phyloP scores from a whole-genome alignment of 2,888 invertebrate species.

The Isoperla grammatica region DNA sequence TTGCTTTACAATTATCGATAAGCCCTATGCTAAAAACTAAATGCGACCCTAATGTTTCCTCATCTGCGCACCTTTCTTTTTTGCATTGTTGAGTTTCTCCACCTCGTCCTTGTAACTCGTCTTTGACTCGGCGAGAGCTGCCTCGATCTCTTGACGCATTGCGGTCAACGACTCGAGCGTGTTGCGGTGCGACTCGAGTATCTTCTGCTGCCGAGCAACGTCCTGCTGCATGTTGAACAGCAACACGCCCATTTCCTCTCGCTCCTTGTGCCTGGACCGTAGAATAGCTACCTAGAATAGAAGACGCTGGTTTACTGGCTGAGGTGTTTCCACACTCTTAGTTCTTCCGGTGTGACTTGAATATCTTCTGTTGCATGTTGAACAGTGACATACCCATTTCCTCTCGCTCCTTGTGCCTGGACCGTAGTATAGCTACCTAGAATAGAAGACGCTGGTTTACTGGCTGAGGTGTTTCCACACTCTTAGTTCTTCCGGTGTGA shows the following conservation, averaged over 20 bases:
- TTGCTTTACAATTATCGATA: too few species aligned
- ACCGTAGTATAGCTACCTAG: too few species aligned
- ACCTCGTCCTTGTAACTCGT: conserved; percentile 47
- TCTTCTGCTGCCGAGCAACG: conserved; percentile 49
- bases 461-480: too few species aligned
- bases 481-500: conserved; percentile 53
- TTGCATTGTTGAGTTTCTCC: conserved; percentile 46
- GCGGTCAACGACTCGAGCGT: conserved; percentile 48
- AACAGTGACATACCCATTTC: conserved; percentile 54
- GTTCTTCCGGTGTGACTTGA: conserved; percentile 54
- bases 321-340: too few species aligned
- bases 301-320: too few species aligned
- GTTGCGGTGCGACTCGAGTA: conserved; percentile 52
- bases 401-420: conserved; percentile 51
- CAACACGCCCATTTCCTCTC: conserved; percentile 53
- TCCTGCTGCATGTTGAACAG: conserved; percentile 59
- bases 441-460: too few species aligned
- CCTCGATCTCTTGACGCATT: conserved; percentile 50
- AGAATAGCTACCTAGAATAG: too few species aligned
- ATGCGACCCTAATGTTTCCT: too few species aligned
- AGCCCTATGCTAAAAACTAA: too few species aligned
- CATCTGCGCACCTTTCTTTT: conserved; percentile 43
- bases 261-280: conserved; percentile 45
- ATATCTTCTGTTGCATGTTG: conserved; percentile 51
- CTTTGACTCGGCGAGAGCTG: conserved; percentile 45